Evolutionary conservation across 64 coral and sea anemone species (phyloP).

Genomic region (Astreopora myriophthalma): DNA sequence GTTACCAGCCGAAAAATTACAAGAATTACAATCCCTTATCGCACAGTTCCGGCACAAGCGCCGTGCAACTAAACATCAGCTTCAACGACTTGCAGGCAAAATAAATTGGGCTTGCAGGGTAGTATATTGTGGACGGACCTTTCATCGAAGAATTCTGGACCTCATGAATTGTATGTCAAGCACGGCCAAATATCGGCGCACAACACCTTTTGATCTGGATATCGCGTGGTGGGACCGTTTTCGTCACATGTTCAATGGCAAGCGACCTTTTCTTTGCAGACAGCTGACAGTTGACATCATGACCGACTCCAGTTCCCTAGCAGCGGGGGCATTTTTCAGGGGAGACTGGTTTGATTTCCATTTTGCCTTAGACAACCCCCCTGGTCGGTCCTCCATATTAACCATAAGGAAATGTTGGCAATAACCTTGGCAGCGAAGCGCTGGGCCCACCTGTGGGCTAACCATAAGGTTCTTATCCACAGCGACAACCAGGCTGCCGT

Average conservation of each 20-base stretch:
- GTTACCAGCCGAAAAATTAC: conserved; percentile 48
- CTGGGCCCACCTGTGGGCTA: conserved; percentile 10
- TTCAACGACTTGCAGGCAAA: conserved; percentile 52
- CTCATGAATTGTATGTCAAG: not conserved
- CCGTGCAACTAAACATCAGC: conserved; percentile 7
- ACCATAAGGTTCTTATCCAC: conserved; percentile 38
- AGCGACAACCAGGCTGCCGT: conserved; percentile 55
- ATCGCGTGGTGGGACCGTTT: conserved; percentile 55
- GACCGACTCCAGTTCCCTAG: conserved; percentile 24
- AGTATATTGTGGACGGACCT: conserved; percentile 54
- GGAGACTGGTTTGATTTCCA: not conserved
- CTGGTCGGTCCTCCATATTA: not conserved
- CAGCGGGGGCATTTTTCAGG: not conserved
- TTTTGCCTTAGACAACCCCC: not conserved
- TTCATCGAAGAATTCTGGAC: conserved; percentile 35
- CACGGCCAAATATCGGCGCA: not conserved
- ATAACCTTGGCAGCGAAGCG: conserved; percentile 22
- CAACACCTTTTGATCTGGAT: conserved; percentile 15
- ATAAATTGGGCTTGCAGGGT: conserved; percentile 58
- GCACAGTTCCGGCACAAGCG: not conserved
- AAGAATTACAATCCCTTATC: conserved; percentile 4
- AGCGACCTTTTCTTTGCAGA: not conserved
- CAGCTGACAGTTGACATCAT: conserved; percentile 23
- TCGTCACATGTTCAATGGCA: conserved; percentile 39
- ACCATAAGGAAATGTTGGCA: conserved; percentile 47